A percentile compares a stretch with the other conserved stretches of the same genome.
Conservation (phyloP, 2,888 invertebrate species). For the Apamea anceps region DNA sequence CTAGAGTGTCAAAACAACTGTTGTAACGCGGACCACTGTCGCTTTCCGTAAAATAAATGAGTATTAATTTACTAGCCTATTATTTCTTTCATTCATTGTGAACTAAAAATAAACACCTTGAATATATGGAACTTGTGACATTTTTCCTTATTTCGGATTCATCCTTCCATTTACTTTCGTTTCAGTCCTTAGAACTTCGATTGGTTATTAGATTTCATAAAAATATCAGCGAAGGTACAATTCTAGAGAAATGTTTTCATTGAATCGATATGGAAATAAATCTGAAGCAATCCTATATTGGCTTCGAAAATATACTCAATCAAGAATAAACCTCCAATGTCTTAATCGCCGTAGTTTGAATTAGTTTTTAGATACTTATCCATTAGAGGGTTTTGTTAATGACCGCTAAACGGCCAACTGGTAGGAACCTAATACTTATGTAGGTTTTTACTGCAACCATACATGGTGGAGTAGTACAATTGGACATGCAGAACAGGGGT, state of each 20-base stretch:
- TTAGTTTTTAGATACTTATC: conserved; percentile 35
- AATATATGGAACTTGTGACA: not conserved
- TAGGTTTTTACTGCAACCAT: not conserved
- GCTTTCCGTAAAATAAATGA: conserved; percentile 79
- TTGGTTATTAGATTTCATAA: not conserved
- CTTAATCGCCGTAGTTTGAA: not conserved
- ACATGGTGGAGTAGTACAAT: not conserved
- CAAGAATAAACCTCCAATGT: conserved; percentile 8
- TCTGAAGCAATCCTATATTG: not conserved
- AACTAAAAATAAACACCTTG: not conserved
- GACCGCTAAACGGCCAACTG: conserved; percentile 1
- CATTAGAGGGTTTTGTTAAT: conserved; percentile 13
- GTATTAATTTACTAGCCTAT: conserved; percentile 62
- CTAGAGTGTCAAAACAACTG: conserved; percentile 62
- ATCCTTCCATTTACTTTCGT: not conserved
- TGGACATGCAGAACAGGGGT: not conserved
- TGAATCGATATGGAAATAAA: conserved; percentile 1
- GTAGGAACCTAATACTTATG: not conserved
- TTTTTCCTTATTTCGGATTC: not conserved
- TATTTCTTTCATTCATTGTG: conserved; percentile 20
- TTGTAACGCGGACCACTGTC: conserved; percentile 83
- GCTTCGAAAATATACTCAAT: not conserved
- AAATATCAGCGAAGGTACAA: not conserved
- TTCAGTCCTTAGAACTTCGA: not conserved
- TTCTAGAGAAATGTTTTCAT: not conserved